Base-by-base conservation (phyloP, 1,140 invertebrate species). In the Parapsyche elsis region DNA sequence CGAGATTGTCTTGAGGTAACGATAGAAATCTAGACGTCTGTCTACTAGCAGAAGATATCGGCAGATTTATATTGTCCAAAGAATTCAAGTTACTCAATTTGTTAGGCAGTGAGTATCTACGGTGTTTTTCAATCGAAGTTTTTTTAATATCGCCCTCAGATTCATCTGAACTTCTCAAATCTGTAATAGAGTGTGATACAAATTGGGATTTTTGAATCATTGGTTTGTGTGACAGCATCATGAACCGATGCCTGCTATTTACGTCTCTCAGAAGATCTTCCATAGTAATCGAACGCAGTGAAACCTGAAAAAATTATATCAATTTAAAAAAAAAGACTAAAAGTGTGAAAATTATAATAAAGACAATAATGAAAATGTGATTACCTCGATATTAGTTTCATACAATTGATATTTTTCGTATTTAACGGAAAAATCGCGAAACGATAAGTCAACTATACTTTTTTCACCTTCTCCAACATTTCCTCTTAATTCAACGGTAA, bases 171-270 rank as follows among this genome's bases (percentile, higher is more conserved):
- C 82, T 78, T 84, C 83, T 85, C 57, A 95, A 88, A 85, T 97
- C 92, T 0, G 97, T 96, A 86, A 96, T 98, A 0, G 96, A 98
- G 80, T 91, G 91, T 0, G 96, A 98, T 9, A 95, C 88, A 81
- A 91, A 92, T 76, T 91, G 89, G 70, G 89, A 85, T 84, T 87
- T 84, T 57, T 88, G 87, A 79, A 85, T 81, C 0, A 85, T 85
- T 38, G 86, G 85, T 80, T 86, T 85, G 85, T 89, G 88, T 0
- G 95, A 96, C 44, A 94, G 91, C 88, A 97, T 93, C 90, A 97
- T 93, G 85, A 92, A 92, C 16, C 95, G 91, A 87, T 96, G 94
- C 78, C 92, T 92, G 0, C 95, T 95, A 23, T 93, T 92, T 23
- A 91, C 89, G 0, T 94, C 91, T 83, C 94, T 93, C 0, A 95